Conservation (phyloP, 2,797 vertebrate genomes). For the Threskiornis aethiopicus region DNA sequence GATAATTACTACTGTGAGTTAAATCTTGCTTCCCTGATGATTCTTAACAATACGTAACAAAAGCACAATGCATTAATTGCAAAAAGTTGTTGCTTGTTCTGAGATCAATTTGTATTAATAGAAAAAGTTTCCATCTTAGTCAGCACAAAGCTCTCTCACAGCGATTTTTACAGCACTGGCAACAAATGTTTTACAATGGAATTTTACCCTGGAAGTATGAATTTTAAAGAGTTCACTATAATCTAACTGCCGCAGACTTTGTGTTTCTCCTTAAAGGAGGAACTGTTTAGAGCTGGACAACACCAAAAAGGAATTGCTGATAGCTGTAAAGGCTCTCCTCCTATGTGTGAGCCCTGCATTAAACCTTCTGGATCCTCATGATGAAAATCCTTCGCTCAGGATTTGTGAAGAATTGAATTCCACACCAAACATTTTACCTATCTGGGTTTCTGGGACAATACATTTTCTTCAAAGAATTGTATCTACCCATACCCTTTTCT, state of each 20-base stretch:
- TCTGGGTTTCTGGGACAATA: background rate
- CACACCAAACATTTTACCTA: background rate
- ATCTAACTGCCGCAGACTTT: background rate
- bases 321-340: background rate
- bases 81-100: background rate
- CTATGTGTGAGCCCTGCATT: background rate
- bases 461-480: background rate
- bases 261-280: background rate
- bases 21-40: background rate
- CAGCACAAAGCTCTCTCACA: slow-evolving; percentile 12
- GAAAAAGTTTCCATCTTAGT: slow-evolving; percentile 22
- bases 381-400: background rate
- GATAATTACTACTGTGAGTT: background rate
- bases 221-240: background rate
- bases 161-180: background rate
- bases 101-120: background rate
- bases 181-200: slow-evolving; percentile 40
- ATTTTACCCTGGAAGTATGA: slow-evolving; percentile 9
- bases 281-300: background rate
- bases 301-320: background rate
- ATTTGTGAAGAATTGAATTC: background rate
- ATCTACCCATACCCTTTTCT: background rate
- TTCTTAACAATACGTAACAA: background rate
- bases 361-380: background rate
- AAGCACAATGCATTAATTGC: background rate